phyloP scores from a whole-genome alignment of 2,888 invertebrate species.

The Lymantria dispar region DNA sequence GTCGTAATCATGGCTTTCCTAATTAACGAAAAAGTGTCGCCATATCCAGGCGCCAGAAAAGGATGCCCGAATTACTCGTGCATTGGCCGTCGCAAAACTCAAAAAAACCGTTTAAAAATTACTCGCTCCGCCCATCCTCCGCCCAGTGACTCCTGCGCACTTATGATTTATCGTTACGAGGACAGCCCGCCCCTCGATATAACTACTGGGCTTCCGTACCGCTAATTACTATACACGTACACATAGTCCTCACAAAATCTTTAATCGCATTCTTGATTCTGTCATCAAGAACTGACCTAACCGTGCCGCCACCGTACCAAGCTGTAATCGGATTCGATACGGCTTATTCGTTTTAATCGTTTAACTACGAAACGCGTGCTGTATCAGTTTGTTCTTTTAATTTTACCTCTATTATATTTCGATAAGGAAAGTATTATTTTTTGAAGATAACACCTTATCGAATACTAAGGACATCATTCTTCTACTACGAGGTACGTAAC shows the following conservation, averaged over 20 bases:
- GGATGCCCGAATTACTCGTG: conserved; percentile 70
- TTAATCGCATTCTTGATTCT: conserved; percentile 60
- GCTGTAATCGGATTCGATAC: conserved; percentile 53
- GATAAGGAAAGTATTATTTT: too few species aligned
- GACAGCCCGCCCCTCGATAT: conserved; percentile 76
- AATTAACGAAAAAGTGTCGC: conserved; percentile 79
- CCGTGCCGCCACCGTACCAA: conserved; percentile 25
- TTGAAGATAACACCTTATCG: too few species aligned
- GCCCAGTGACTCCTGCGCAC: conserved; percentile 74
- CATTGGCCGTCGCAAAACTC: conserved; percentile 73
- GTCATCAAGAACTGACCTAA: conserved; percentile 53
- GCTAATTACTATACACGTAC: conserved; percentile 68
- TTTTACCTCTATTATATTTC: not conserved
- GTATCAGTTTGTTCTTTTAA: conserved; percentile 33
- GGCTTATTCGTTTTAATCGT: conserved; percentile 56
- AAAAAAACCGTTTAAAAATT: conserved; percentile 81
- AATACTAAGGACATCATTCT: too few species aligned
- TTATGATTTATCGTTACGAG: conserved; percentile 79
- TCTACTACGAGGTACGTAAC: too few species aligned
- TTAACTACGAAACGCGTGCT: conserved; percentile 48
- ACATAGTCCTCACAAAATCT: conserved; percentile 64
- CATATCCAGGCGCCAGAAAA: conserved; percentile 70
- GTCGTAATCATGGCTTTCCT: conserved; percentile 71
- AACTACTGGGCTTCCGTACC: conserved; percentile 73
- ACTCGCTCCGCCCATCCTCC: conserved; percentile 76